A percentile compares a stretch with the other conserved stretches of the same genome.
Evolutionary conservation across 2,797 vertebrate genomes (phyloP).

Genomic region (Pampus argenteus): DNA sequence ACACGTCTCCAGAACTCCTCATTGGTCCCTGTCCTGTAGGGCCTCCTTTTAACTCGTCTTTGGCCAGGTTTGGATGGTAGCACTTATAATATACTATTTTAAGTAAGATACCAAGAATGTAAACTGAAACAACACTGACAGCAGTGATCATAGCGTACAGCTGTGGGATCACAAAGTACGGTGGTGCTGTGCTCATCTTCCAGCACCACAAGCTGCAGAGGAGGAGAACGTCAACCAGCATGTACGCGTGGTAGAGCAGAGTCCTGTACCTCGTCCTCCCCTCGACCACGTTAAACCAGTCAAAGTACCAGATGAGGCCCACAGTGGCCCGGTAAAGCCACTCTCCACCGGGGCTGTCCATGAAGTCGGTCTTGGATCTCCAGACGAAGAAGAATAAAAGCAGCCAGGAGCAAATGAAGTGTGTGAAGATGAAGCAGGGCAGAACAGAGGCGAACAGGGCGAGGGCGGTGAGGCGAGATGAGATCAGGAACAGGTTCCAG

Average conservation of each 20-base stretch:
- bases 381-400: conserved; percentile 84
- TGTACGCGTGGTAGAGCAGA: conserved; percentile 83
- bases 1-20: not conserved
- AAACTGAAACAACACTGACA: conserved; percentile 18
- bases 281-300: conserved; percentile 88
- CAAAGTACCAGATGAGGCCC: conserved; percentile 92
- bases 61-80: conserved; percentile 82
- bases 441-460: conserved; percentile 87
- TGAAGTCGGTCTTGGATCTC: conserved; percentile 85
- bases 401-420: conserved; percentile 87
- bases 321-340: conserved; percentile 87
- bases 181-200: conserved; percentile 20
- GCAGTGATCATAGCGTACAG: not conserved
- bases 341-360: conserved; percentile 80
- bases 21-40: rapidly evolving
- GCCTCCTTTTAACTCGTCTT: not conserved
- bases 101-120: conserved; percentile 80
- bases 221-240: conserved; percentile 81
- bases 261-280: conserved; percentile 77
- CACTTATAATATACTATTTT: conserved; percentile 84
- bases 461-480: conserved; percentile 82
- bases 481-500: conserved; percentile 91
- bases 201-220: conserved; percentile 83
- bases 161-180: not conserved
- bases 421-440: conserved; percentile 81